Base-by-base conservation (phyloP, 2,113 vertebrate genomes). In the Globicephala melas region DNA sequence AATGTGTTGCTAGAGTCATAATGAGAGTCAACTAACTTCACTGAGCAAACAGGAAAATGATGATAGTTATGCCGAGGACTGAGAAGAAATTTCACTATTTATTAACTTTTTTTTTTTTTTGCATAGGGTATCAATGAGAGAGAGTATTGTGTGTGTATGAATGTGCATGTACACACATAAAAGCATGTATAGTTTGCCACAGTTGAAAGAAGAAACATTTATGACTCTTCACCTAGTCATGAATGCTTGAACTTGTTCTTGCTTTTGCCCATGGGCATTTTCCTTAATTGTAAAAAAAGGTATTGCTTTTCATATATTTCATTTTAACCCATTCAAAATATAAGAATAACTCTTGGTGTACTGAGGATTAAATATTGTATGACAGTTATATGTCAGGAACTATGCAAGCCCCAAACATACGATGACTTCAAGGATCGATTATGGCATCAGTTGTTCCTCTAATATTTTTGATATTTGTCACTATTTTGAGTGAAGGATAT, bases 1-100 rank as follows among this genome's bases (percentile, higher is more conserved):
- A 95, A 80, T 74, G 28, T 96, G 63, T 91, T 96, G 17, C 71
- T 65, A 90, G 31, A 95, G 50, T 93, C 15, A 87, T 83, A 79
- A 85, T 1, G 18, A 33, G 47, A 76, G 73, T 86, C 84, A 1
- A 67, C 55, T 93, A 82, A 86, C 26, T 87, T 90, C 6, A 62
- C 18, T 38, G 33, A 76, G 20, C 3, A 67, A 92, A 82, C 25
- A 74, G n/a, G 7, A 91, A 53, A 92, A 92, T 38, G 20, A 77
- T 36, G 33, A 26, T 33, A 63, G 28, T 62, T 94, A 79, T 77
- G 11, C 20, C 5, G 9, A 83, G 2, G 14, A 33, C 8, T 68
- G 79, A 89, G 33, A 82, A 74, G 20, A 89, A 53, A 1, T 86
- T 55, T 82, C 2, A 36, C 71, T 79, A 44, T 53, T 38, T 94